Evolutionary conservation across 2,888 invertebrate genomes (phyloP).

Genomic region (Heliothis peltigera): DNA sequence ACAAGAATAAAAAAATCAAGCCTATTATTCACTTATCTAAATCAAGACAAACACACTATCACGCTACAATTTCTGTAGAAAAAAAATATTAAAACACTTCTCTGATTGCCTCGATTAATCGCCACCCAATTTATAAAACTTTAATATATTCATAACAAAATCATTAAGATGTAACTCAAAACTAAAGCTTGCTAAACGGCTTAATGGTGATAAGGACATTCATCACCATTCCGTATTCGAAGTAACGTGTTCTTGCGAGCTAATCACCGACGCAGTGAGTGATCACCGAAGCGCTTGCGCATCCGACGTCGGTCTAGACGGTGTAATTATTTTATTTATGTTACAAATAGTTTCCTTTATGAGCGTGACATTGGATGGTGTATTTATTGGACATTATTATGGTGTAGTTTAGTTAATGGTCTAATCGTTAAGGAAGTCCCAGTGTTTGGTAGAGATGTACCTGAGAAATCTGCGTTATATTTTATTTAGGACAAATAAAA

Average conservation of each 20-base stretch:
- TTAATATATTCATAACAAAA: conserved; percentile 14
- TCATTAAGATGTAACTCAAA: conserved; percentile 33
- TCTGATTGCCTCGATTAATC: conserved; percentile 4
- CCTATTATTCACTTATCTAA: neutral
- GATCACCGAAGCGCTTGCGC: conserved; percentile 73
- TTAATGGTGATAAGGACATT: conserved; percentile 53
- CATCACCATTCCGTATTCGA: conserved; percentile 41
- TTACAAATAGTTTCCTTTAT: conserved; percentile 82
- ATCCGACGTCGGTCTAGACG: conserved; percentile 71
- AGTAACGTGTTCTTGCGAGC: conserved; percentile 32
- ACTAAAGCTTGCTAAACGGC: conserved; percentile 35
- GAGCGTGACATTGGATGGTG: conserved; percentile 70
- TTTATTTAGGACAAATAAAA: neutral
- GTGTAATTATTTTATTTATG: conserved; percentile 86
- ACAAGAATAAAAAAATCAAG: too few species aligned
- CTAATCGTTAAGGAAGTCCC: conserved; percentile 46
- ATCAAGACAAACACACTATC: neutral
- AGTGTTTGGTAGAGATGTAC: conserved; percentile 20
- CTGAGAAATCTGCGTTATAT: neutral
- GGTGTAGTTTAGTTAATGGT: conserved; percentile 32
- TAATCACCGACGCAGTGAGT: conserved; percentile 66
- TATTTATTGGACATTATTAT: conserved; percentile 54
- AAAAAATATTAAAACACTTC: neutral
- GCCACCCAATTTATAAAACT: conserved; percentile 8
- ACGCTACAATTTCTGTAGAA: neutral